These are phyloP conservation scores for Oreochromis mossambicus DNA, from an alignment of 2,797 vertebrate species.

Conservation along the genomic window DNA sequence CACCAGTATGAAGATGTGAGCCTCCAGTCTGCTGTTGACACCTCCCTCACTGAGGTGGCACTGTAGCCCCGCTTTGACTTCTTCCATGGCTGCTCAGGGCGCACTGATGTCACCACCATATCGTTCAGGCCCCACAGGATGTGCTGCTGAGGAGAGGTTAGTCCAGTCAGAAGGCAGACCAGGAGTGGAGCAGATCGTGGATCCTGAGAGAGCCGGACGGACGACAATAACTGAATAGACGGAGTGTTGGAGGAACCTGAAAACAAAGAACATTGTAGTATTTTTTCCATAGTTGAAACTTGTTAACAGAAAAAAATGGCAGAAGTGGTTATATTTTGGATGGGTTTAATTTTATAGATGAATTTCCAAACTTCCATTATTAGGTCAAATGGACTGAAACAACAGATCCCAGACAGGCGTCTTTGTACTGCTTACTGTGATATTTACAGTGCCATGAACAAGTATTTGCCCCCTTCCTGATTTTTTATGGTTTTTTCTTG, in stretches of 20 bases:
- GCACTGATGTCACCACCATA: neutral
- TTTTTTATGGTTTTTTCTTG: neutral
- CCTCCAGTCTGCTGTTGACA: conserved; percentile 10
- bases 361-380: neutral
- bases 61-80: conserved; percentile 13
- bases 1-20: conserved; percentile 35
- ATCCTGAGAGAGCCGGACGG: neutral
- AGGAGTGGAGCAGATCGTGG: conserved; percentile 16
- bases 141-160: neutral
- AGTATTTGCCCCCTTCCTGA: neutral
- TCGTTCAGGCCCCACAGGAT: conserved; percentile 55
- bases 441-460: neutral
- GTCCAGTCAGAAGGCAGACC: conserved; percentile 39
- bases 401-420: neutral
- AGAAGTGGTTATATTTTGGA: neutral
- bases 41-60: conserved; percentile 26
- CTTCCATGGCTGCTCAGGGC: neutral
- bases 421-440: neutral
- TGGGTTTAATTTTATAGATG: accelerated
- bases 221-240: neutral
- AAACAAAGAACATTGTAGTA: too few species aligned
- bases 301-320: neutral
- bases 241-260: conserved; percentile 9
- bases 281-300: neutral
- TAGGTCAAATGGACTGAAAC: neutral